These are phyloP conservation scores for Eurytoma adleriae DNA, from an alignment of 2,888 invertebrate genomes.

Conservation along the genomic window DNA sequence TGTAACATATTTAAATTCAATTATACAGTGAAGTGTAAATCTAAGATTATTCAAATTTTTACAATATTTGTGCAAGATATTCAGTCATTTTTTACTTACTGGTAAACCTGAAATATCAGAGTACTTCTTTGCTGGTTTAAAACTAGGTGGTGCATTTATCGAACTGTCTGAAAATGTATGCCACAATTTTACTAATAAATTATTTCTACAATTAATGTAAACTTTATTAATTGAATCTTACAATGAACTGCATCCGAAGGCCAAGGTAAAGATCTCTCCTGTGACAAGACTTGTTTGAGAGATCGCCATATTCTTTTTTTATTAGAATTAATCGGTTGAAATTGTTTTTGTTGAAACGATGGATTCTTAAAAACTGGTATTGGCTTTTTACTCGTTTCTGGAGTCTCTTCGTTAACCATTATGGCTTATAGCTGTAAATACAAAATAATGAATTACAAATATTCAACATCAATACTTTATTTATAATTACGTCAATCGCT, in stretches of 20 bases:
- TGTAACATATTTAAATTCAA: constrained; percentile 67
- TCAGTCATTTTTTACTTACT: constrained; percentile 74
- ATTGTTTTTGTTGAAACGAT: constrained; percentile 69
- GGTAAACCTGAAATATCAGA: constrained; percentile 94
- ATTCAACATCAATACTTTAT: no score
- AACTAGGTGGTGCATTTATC: constrained; percentile 94
- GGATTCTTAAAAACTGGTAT: constrained; percentile 69
- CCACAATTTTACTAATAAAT: constrained; percentile 42
- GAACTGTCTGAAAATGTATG: constrained; percentile 83
- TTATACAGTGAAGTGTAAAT: constrained; percentile 24
- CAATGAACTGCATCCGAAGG: constrained; percentile 86
- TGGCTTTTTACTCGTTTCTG: constrained; percentile 67
- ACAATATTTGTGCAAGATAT: constrained; percentile 5
- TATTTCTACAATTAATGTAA: constrained; percentile 36
- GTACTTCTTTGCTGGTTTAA: constrained; percentile 94
- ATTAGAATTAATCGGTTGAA: constrained; percentile 70
- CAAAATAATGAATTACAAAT: no score
- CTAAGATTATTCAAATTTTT: constrained; percentile 48
- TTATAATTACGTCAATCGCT: no score
- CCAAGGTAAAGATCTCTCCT: constrained; percentile 89
- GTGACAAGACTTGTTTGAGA: constrained; percentile 90
- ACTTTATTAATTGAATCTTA: constrained; percentile 73
- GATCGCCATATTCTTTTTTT: constrained; percentile 93
- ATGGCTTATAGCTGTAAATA: constrained; percentile 26
- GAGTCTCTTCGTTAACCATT: constrained; percentile 70